Evolutionary conservation across 2,797 vertebrate species (phyloP).

Genomic region (Bufotes viridis): DNA sequence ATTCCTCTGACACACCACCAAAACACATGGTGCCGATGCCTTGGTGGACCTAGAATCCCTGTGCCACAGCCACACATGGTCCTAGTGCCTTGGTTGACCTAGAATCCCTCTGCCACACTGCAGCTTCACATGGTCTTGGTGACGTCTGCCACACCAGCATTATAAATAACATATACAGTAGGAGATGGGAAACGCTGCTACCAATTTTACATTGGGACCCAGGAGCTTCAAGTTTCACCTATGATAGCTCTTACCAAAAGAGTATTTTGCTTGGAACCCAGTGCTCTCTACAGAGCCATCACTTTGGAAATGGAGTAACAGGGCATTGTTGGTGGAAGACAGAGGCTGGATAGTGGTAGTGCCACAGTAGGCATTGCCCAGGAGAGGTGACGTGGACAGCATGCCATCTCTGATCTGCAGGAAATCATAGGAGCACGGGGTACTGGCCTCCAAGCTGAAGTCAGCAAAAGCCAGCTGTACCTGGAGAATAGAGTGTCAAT

Average conservation of each 20-base stretch:
- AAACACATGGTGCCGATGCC: too few relatives aligned
- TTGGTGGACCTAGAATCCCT: too few relatives aligned
- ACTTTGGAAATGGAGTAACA: constrained; percentile 69
- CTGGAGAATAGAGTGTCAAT: constrained; percentile 45
- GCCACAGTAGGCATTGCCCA: constrained; percentile 67
- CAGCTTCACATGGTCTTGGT: too few relatives aligned
- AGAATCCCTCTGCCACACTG: too few relatives aligned
- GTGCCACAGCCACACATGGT: too few relatives aligned
- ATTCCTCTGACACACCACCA: too few relatives aligned
- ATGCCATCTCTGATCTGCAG: constrained; percentile 70
- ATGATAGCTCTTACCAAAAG: constrained; percentile 60
- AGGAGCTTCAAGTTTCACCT: too few relatives aligned
- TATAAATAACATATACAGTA: too few relatives aligned
- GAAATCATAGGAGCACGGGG: constrained; percentile 67
- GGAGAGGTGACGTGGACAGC: constrained; percentile 60
- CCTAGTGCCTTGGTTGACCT: too few relatives aligned
- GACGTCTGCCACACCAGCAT: background rate
- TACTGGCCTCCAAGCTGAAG: constrained; percentile 69
- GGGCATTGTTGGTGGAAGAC: constrained; percentile 67
- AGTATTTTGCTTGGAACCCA: constrained; percentile 67
- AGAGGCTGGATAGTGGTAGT: constrained; percentile 64
- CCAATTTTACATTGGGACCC: too few relatives aligned
- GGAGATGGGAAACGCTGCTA: too few relatives aligned
- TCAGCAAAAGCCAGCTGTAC: constrained; percentile 66
- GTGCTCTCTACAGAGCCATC: constrained; percentile 65